A percentile compares a stretch with the other conserved stretches of the same genome.
phyloP scores from a whole-genome alignment of 1,140 invertebrate genomes.

The Periplaneta americana region DNA sequence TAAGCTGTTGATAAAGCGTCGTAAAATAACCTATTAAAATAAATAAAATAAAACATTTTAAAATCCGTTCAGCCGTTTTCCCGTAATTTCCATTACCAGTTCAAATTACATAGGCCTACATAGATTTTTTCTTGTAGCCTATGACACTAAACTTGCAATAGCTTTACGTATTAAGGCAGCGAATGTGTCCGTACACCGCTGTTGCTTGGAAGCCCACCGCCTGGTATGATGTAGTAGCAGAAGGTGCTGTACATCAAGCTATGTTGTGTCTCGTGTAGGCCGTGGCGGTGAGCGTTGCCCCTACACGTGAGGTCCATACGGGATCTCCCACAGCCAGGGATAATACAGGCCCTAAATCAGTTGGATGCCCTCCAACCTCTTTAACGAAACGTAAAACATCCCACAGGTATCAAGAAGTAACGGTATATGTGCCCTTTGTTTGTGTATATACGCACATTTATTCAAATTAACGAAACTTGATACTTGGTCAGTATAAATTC shows the following conservation, averaged over 20 bases:
- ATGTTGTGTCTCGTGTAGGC: no score
- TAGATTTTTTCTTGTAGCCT: no score
- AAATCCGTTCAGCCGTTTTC: no score
- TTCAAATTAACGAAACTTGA: background rate
- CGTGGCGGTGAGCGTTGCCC: background rate
- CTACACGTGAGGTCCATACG: background rate
- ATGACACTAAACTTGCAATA: no score
- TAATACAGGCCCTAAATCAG: background rate
- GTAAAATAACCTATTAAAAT: no score
- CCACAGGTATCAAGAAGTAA: no score
- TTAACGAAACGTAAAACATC: background rate
- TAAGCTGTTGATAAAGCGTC: no score
- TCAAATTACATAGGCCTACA: no score
- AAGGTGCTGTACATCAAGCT: background rate
- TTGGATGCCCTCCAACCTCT: background rate
- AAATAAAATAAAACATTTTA: no score
- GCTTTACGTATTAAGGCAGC: background rate
- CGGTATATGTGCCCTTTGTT: background rate
- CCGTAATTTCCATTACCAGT: no score
- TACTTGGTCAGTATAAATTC: no score
- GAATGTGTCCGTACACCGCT: background rate
- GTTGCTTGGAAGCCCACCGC: background rate
- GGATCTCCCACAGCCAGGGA: background rate
- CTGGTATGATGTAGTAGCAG: background rate
- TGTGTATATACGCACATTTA: background rate